Conservation (phyloP, 2,888 invertebrate species). For the Drosophila neutralis region DNA sequence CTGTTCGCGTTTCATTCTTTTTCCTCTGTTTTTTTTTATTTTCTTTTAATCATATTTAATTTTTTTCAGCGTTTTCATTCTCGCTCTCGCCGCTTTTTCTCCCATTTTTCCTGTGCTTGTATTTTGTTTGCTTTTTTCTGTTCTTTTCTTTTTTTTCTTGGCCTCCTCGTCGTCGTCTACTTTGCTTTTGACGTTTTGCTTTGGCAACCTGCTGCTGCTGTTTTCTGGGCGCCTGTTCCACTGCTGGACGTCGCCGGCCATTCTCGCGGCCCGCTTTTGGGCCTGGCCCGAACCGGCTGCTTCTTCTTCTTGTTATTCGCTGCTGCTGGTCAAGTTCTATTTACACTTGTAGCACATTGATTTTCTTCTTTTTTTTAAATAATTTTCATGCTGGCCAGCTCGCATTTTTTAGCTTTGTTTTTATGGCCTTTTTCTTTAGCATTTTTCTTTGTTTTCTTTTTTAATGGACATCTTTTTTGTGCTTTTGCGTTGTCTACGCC, state of each 20-base stretch:
- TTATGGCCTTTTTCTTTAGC: constrained; percentile 28
- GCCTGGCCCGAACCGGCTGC: constrained; percentile 1
- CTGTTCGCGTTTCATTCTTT: constrained; percentile 36
- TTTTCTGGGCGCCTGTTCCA: constrained; percentile 74
- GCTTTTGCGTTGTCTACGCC: constrained; percentile 62
- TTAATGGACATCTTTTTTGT: constrained; percentile 18
- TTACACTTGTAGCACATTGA: constrained; percentile 79
- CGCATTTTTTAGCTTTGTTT: constrained; percentile 57
- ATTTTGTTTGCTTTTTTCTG: constrained; percentile 31
- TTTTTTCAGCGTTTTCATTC: constrained; percentile 72
- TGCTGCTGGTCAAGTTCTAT: constrained; percentile 71
- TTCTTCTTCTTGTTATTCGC: constrained; percentile 1
- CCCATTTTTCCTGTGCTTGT: constrained; percentile 18
- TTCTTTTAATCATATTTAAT: constrained; percentile 79
- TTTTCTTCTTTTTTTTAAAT: constrained; percentile 42
- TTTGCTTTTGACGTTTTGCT: constrained; percentile 6
- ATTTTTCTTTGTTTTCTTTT: constrained; percentile 21
- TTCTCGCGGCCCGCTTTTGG: constrained; percentile 32
- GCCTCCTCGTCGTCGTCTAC: constrained; percentile 18
- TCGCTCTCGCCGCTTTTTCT: constrained; percentile 48
- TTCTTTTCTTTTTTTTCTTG: constrained; percentile 47
- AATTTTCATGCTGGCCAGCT: constrained; percentile 37
- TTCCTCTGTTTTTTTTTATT: constrained; percentile 52
- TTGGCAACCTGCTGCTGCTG: constrained; percentile 50
- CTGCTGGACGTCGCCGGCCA: constrained; percentile 73